phyloP scores from a whole-genome alignment of 2,113 vertebrate species.

The Siphamia tubifer region DNA sequence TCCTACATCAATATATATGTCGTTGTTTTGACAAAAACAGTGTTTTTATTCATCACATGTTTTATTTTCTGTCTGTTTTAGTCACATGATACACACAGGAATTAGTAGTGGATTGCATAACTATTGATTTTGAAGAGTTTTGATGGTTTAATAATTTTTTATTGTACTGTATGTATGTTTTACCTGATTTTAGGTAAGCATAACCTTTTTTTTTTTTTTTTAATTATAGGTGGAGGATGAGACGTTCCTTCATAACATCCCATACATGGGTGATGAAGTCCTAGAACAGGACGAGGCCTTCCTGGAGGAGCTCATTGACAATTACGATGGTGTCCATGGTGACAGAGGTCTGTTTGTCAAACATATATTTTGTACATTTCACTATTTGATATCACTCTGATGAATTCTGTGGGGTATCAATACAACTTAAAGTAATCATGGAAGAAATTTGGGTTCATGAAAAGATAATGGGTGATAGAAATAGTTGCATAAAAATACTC shows the following conservation, averaged over 20 bases:
- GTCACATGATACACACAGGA: no score
- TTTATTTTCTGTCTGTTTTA: no score
- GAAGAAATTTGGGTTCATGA: not conserved
- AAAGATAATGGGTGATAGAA: no score
- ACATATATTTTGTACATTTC: not conserved
- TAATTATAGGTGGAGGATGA: constrained; percentile 95
- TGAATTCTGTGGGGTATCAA: not conserved
- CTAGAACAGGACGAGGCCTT: constrained; percentile 98
- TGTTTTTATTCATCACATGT: no score
- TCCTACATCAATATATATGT: no score
- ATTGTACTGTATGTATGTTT: no score
- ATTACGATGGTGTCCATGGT: constrained; percentile 97
- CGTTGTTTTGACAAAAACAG: no score
- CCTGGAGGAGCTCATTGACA: constrained; percentile 97
- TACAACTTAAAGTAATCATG: not conserved
- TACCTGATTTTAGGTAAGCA: no score
- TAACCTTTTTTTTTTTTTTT: not conserved
- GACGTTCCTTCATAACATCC: constrained; percentile 97
- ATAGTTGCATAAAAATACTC: no score
- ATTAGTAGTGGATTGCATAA: no score
- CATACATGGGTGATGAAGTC: constrained; percentile 98
- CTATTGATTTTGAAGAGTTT: no score
- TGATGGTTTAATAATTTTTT: no score
- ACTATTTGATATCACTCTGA: not conserved
- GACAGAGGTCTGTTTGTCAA: constrained; percentile 87